Base-by-base conservation (phyloP, 2,797 vertebrate species). In the Melopsittacus undulatus region DNA sequence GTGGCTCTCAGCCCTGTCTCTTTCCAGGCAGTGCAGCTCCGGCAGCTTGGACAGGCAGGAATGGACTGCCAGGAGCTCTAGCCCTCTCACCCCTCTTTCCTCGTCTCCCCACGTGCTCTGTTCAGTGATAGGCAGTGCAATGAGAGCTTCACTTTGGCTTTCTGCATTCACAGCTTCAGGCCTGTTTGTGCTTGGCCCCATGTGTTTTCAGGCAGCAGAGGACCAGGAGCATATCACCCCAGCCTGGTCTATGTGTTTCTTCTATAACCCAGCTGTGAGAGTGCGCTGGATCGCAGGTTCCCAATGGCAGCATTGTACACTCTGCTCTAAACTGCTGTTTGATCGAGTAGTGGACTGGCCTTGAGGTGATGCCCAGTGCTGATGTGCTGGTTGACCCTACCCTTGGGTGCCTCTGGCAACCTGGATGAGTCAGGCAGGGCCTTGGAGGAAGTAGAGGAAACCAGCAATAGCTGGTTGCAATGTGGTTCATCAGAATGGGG, bases 401-500 rank as follows among this genome's bases (percentile, higher is more conserved):
- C 0, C 0, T 15, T 67, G 75, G 10, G 34, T 56, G 42, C 66
- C 67, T 90, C 62, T 88, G 68, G 46, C 38, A 72, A 59, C 38
- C 32, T 57, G 38, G 34, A 20, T 59, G 62, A 13, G 12, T 45
- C 38, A 36, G 51, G 9, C 38, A 36, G 51, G 9, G 22, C 6
- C 14, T 16, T 54, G 52, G 43, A 77, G 56, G 40, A 51, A 1
- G 2, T 48, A 26, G n/a, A 36, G 49, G 62, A 87, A 68, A 56
- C 20, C 34, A 59, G 23, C n/a, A 59, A 59, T 59, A 59, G 18
- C 6, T 84, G 66, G 7, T 42, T 52, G 27, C 27, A 10, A 5
- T 0, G 0, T 32, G 32, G 46, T 74, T 19, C 4, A 7, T 46
- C 64, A 66, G 68, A 80, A 54, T 0, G 0, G n/a, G 24, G 27